Conservation (phyloP, 2,113 vertebrate genomes). For the Bubalus kerabau region DNA sequence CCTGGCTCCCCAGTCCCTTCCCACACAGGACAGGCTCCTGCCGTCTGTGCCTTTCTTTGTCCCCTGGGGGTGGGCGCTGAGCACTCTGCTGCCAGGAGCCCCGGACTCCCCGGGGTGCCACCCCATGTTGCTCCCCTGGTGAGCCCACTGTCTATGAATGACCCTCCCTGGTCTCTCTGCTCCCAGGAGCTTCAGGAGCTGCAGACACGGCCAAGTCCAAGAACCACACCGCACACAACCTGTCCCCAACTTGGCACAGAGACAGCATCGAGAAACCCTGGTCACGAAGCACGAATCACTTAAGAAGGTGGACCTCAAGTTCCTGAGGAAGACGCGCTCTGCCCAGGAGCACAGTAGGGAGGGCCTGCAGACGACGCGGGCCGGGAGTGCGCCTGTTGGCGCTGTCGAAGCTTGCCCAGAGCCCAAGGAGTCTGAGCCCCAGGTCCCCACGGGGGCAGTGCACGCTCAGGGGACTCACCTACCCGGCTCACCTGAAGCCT, state of each 20-base stretch:
- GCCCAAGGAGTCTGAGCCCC: neutral
- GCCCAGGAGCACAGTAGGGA: neutral
- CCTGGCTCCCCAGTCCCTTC: neutral
- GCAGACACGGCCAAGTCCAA: neutral
- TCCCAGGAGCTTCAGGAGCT: neutral
- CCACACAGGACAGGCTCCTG: neutral
- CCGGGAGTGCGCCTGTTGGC: accelerated
- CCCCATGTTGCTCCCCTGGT: neutral
- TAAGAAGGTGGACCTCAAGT: neutral
- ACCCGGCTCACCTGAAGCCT: neutral
- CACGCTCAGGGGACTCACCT: too few relatives aligned
- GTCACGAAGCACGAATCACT: neutral
- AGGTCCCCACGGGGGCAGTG: neutral
- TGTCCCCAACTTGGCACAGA: neutral
- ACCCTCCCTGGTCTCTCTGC: neutral
- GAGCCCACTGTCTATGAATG: neutral
- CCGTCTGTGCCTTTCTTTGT: neutral
- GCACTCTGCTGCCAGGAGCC: neutral
- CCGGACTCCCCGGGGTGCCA: neutral
- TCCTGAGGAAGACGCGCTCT: neutral
- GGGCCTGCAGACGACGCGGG: neutral
- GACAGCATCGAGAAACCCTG: neutral
- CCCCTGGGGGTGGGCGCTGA: neutral
- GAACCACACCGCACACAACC: too few relatives aligned
- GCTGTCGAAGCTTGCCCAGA: neutral